phyloP scores from a whole-genome alignment of 2,113 vertebrate species.

The Oryzias woworae region DNA sequence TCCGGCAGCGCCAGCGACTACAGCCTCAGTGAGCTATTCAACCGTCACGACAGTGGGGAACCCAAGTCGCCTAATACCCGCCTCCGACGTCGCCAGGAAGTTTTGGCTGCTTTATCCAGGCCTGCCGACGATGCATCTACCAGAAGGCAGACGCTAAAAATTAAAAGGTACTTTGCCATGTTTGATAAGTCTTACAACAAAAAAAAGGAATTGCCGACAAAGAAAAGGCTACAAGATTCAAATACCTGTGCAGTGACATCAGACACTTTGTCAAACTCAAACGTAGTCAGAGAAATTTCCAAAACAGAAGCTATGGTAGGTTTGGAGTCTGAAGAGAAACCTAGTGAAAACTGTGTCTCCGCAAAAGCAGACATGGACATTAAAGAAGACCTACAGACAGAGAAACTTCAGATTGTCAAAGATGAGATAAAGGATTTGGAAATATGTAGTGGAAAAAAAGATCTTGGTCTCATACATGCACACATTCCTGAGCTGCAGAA shows the following conservation, averaged over 20 bases:
- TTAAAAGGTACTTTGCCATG: constrained; percentile 87
- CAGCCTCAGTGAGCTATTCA: constrained; percentile 88
- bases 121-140: constrained; percentile 80
- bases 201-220: constrained; percentile 75
- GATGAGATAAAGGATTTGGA: constrained; percentile 30
- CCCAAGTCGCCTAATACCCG: constrained; percentile 88
- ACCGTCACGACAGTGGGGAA: constrained; percentile 83
- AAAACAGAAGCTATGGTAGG: constrained; percentile 1
- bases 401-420: constrained; percentile 29
- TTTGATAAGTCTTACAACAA: constrained; percentile 77
- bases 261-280: constrained; percentile 42
- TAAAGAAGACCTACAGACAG: constrained; percentile 36
- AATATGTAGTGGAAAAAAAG: constrained; percentile 18
- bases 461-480: background rate
- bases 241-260: constrained; percentile 46
- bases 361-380: constrained; percentile 10
- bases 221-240: constrained; percentile 69
- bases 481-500: constrained; percentile 3
- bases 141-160: constrained; percentile 84
- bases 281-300: constrained; percentile 24
- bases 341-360: constrained; percentile 1
- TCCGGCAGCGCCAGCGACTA: constrained; percentile 84
- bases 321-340: constrained; percentile 19
- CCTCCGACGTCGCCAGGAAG: constrained; percentile 85
- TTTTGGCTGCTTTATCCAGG: constrained; percentile 79